Percentiles rank a stretch among this genome's conserved stretches.
Conservation (phyloP, 2,113 vertebrate genomes). For the Pomatorhinus ruficollis region DNA sequence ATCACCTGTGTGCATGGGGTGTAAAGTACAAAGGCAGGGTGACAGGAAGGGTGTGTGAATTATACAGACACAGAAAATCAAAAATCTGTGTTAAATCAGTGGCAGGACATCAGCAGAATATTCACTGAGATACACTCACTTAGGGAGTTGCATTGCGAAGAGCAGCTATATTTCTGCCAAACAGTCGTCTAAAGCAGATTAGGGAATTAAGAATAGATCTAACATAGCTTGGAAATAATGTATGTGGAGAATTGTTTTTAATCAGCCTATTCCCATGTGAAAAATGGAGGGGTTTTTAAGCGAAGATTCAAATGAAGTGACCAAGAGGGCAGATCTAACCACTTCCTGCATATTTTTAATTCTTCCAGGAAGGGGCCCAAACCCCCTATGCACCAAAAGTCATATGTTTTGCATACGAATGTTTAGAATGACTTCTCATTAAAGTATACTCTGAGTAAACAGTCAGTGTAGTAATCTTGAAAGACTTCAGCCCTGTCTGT, state of each 20-base stretch:
- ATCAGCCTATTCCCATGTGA: background rate
- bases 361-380: background rate
- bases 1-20: background rate
- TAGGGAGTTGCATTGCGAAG: background rate
- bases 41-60: background rate
- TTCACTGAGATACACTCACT: background rate
- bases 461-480: background rate
- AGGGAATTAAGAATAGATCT: background rate
- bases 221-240: background rate
- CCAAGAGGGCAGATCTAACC: background rate
- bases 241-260: background rate
- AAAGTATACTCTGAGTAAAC: background rate
- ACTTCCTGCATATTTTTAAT: constrained; percentile 40
- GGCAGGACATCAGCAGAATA: background rate
- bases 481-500: background rate
- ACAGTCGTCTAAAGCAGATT: background rate
- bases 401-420: background rate
- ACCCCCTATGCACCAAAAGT: background rate
- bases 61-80: background rate
- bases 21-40: background rate
- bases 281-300: background rate
- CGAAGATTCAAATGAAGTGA: constrained; percentile 4
- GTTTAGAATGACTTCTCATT: background rate
- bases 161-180: background rate
- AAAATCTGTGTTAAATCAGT: background rate